Evolutionary conservation across 2,797 vertebrate species (phyloP), one percentile per base, ranked within the genome.

Genomic region (Myotis daubentonii): DNA sequence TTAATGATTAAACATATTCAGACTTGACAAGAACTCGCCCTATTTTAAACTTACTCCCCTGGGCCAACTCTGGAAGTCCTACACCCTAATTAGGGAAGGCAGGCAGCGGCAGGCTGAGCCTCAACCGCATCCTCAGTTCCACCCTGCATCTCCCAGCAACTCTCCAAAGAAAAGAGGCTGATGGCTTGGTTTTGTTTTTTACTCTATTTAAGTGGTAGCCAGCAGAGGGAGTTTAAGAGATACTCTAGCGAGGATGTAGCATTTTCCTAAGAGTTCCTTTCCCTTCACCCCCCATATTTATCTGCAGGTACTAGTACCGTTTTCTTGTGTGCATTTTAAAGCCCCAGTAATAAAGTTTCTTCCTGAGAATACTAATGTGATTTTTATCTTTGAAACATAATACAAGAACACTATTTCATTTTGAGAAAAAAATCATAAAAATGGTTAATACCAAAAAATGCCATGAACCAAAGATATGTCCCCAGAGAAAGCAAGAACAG

Each of bases 191-290:
- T 53, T 23, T 13, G 3, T 65, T 74, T 75, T 85, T 38, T 36
- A 19, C 53, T 90, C 55, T 47, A 81, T 92, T 75, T 91, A 72
- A 81, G 6, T 84, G 22, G 22, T 36, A 93, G 86, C 94, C 95
- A 95, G 91, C 57, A 97, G 95, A 95, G 93, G 97, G 91, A 82
- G 94, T 83, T 47, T 53, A 57, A 49, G 70, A 90, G 74, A 5
- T 36, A 41, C 49, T 72, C 15, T 62, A 36, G 83, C 22, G 20
- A 74, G 22, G 41, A 78, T 13, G 15, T 86, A 86, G 65, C 49
- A 33, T 95, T 86, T 91, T 89, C 57, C 22, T 44, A 55, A 95
- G 72, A 82, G 83, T 71, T 38, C 16, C 5, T 87, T 80, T 55
- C n/a, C 47, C 30, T 33, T 82, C 76, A 74, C 25, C 62, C 49